A percentile compares a stretch with the other conserved stretches of the same genome.
Conservation (phyloP, 1,140 invertebrate species). For the Macrobrachium nipponense region DNA sequence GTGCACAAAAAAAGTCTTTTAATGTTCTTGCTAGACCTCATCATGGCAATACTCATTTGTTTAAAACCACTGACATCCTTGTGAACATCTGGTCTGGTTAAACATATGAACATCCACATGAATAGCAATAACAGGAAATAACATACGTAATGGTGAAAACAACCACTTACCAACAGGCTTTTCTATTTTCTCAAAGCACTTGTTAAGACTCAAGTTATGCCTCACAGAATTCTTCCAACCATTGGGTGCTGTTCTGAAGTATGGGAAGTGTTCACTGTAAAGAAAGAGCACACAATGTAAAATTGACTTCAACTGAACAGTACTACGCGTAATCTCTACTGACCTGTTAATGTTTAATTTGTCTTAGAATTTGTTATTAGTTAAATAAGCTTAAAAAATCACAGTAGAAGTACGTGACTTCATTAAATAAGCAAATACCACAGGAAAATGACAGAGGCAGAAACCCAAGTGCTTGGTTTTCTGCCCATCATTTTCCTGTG, state of each 20-base stretch:
- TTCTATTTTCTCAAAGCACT: constrained; percentile 98
- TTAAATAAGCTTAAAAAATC: too few species aligned
- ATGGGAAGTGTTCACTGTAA: constrained; percentile 95
- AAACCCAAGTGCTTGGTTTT: too few species aligned
- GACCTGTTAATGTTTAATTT: too few species aligned
- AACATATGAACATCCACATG: neutral
- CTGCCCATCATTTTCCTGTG: too few species aligned
- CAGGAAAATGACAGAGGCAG: too few species aligned
- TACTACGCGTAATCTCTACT: too few species aligned
- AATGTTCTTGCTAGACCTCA: neutral
- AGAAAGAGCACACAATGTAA: constrained; percentile 63
- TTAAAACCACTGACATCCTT: neutral
- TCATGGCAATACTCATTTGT: neutral
- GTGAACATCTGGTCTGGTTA: neutral
- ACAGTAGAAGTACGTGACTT: too few species aligned
- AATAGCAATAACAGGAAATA: neutral
- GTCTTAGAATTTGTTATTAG: too few species aligned
- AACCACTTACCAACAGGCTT: constrained; percentile 75
- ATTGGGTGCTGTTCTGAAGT: constrained; percentile 96
- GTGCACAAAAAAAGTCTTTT: neutral
- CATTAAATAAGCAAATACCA: too few species aligned
- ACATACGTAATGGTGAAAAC: neutral
- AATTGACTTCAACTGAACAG: neutral
- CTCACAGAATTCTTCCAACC: constrained; percentile 98
- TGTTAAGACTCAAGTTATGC: constrained; percentile 95